Base-by-base conservation (phyloP, 2,888 invertebrate genomes). In the Zygogramma bicolorata region DNA sequence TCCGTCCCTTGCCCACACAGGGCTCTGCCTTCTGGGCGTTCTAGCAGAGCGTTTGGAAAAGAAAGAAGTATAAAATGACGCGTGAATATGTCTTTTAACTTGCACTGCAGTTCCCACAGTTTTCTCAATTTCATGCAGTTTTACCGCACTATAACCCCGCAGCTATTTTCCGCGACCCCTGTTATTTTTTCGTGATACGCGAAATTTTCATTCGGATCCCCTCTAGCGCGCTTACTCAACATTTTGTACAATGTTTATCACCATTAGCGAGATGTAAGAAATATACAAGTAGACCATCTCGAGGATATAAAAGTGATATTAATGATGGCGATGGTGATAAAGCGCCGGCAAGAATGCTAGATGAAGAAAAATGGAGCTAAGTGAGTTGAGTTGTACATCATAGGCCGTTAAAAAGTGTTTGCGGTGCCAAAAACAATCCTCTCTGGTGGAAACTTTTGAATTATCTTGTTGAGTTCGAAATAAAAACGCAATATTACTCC, bases 231-330 rank as follows among this genome's bases (percentile, higher is more conserved):
- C 77, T 79, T 79, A 79, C 82, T 81, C 83, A 82, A 85, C 86
- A 85, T 84, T 84, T 84, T 86, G 84, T 84, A 86, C 85, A 85
- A 87, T 87, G 87, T 87, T 87, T 87, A 87, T 87, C 86, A 86
- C 86, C 86, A 87, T 87, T 87, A 87, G 84, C 80, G 80, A 82
- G 83, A 84, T 85, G 85, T 84, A 85, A 83, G 84, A 85, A 85
- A 85, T 85, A 85, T 85, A 86, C 85, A 87, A 85, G 84, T 81
- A 84, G 84, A 82, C 85, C 84, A 86, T 85, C 85, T 86, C 81
- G 86, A 86, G 86, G 85, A 86, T 86, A 86, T 86, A 87, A 87
- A 87, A 87, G 87, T 87, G 87, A 87, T 86, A 87, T 87, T 87
- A 87, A 87, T 87, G 87, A 87, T 86, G 81, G 83, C 83, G 77